Percentiles rank a stretch among this genome's conserved stretches.
Evolutionary conservation across 1,140 invertebrate genomes (phyloP).

Genomic region (Ylistrum balloti): DNA sequence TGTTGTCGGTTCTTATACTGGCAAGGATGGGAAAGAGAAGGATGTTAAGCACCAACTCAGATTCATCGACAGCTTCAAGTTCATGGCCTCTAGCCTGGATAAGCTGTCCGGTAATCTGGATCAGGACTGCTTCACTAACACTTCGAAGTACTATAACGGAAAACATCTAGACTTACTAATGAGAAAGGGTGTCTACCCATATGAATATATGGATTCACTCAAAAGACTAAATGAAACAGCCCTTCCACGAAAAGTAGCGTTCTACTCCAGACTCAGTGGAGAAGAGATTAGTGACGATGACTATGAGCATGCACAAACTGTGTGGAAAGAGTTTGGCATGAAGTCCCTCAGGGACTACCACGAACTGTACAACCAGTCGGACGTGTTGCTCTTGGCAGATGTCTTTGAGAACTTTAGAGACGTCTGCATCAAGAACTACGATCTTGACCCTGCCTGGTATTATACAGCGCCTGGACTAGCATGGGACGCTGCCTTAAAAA

Average conservation of each 20-base stretch:
- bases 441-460: conserved; percentile 72
- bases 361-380: conserved; percentile 78
- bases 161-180: conserved; percentile 45
- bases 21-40: too few relatives aligned
- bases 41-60: too few relatives aligned
- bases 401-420: conserved; percentile 83
- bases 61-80: conserved; percentile 41
- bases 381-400: conserved; percentile 73
- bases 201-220: conserved; percentile 72
- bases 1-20: too few relatives aligned
- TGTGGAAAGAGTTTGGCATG: conserved; percentile 75
- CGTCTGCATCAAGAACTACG: conserved; percentile 58
- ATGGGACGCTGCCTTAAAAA: conserved; percentile 62
- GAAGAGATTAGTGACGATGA: conserved; percentile 60
- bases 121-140: not conserved
- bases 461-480: conserved; percentile 70
- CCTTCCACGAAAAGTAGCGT: conserved; percentile 64
- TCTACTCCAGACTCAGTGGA: too few relatives aligned
- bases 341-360: conserved; percentile 79
- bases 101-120: too few relatives aligned
- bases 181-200: conserved; percentile 75
- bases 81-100: conserved; percentile 44
- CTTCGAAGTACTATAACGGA: not conserved
- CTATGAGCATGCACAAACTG: conserved; percentile 69
- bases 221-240: conserved; percentile 68